These are phyloP conservation scores for Theonella swinhoei DNA, from an alignment of 37 sponge, comb jelly and placozoan species.

Conservation along the genomic window DNA sequence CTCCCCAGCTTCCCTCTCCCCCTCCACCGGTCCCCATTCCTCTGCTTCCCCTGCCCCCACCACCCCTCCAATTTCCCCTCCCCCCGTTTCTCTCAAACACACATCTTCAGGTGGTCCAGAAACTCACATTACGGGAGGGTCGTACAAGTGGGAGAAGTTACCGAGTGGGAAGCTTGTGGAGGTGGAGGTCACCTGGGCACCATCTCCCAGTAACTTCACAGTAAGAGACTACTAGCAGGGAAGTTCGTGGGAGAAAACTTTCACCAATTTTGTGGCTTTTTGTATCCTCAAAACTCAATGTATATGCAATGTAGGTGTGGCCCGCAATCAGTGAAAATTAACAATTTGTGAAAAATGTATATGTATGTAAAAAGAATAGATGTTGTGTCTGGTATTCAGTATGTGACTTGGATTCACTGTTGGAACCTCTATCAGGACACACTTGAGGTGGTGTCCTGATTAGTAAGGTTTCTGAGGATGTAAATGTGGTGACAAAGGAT, in stretches of 20 bases:
- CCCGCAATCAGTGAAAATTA: no score
- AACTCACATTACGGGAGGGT: neutral
- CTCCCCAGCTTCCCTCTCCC: neutral
- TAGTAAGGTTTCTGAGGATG: no score
- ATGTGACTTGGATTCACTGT: no score
- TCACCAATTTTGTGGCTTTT: neutral
- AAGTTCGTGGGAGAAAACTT: neutral
- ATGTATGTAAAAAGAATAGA: no score
- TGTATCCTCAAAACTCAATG: no score
- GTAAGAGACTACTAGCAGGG: slow-evolving; percentile 1
- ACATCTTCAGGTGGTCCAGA: no score
- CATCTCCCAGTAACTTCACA: slow-evolving; percentile 35
- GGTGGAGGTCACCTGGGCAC: slow-evolving; percentile 22
- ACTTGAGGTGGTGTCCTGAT: no score
- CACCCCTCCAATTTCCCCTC: neutral
- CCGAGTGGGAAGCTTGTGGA: neutral
- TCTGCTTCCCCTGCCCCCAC: neutral
- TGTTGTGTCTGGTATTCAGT: no score
- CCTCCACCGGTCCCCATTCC: neutral
- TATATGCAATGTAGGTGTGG: no score
- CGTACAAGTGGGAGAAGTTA: neutral
- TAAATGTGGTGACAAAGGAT: neutral
- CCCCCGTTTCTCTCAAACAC: neutral
- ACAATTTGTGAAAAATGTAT: no score
- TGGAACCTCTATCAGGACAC: no score